Evolutionary conservation across 2,888 invertebrate species (phyloP), one percentile per base, ranked within the genome.

Genomic region (Eumerus sabulonum): DNA sequence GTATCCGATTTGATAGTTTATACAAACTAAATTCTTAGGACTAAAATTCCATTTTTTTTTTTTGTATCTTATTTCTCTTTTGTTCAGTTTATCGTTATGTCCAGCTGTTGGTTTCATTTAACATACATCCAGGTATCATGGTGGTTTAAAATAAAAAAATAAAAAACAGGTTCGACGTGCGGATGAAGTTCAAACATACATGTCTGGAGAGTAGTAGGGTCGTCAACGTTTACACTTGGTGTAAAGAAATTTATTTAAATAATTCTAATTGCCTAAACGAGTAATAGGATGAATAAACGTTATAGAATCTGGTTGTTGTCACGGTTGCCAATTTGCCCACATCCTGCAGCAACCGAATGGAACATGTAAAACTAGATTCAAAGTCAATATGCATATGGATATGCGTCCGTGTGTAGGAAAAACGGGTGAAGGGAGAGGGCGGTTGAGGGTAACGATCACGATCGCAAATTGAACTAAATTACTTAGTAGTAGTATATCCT

Each of bases 101-200:
- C n/a, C n/a, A n/a, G n/a, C n/a, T 59, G 35, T 53, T 48, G 14
- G 16, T 38, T 60, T 47, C 66, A 72, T 74, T 63, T 13, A 19
- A 38, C 19, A 74, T 74, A 57, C 62, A 68, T 57, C 38, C 57
- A 68, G 47, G 50, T 38, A 38, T 40, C 45, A 71, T 63, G 48
- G 47, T 50, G n/a, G n/a, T n/a, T n/a, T n/a, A n/a, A n/a, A n/a
- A n/a, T n/a, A n/a, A n/a, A n/a, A n/a, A n/a, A n/a, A 64, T 57
- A 74, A 51, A 72, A 56, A 76, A 71, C 57, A 77, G 50, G 62
- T 72, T 72, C 67, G 67, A 67, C 67, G n/a, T 40, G 67, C 62
- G 72, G 66, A 77, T 72, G 72, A 62, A 67, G 56, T 71, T 9
- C 40, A 5, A 36, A 14, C 36, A 13, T 64, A 56, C 16, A 38